These are phyloP conservation scores for Hemicentrotus pulcherrimus DNA, from an alignment of 35 echinoderm and acorn worm species.

Conservation along the genomic window DNA sequence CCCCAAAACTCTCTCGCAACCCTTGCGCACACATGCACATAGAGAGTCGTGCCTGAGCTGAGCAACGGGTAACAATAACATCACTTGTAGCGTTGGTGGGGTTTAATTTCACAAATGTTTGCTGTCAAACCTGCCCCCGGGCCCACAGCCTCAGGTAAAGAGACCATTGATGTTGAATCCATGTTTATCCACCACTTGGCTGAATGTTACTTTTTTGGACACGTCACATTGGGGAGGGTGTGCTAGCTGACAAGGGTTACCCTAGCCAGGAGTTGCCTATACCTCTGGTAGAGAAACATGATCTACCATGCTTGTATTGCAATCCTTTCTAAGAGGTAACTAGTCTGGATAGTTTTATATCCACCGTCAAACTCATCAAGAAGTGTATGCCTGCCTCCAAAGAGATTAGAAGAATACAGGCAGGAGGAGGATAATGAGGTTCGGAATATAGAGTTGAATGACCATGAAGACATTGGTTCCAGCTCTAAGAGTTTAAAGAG, in stretches of 20 bases:
- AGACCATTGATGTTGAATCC: not conserved
- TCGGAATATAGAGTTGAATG: not conserved
- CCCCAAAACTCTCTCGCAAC: not conserved
- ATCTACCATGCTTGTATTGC: not conserved
- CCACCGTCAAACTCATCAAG: not conserved
- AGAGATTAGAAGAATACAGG: not conserved
- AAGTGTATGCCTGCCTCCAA: not conserved
- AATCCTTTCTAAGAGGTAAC: not conserved
- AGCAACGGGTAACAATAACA: constrained; percentile 29
- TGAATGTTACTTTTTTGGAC: not conserved
- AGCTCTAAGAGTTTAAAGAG: not conserved
- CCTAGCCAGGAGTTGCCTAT: not conserved
- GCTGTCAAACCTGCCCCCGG: not conserved
- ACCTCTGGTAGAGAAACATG: not conserved
- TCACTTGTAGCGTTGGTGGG: not conserved
- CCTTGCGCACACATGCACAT: not conserved
- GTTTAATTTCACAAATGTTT: constrained; percentile 17
- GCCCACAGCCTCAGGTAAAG: not conserved
- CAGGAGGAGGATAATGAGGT: constrained; percentile 17
- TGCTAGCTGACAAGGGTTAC: not conserved
- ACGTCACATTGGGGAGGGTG: not conserved
- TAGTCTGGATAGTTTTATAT: not conserved
- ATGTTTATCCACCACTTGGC: not conserved
- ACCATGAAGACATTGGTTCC: constrained; percentile 31
- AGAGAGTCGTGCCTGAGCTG: not conserved